phyloP scores from a whole-genome alignment of 2,888 invertebrate genomes.

The Pherbina coryleti region DNA sequence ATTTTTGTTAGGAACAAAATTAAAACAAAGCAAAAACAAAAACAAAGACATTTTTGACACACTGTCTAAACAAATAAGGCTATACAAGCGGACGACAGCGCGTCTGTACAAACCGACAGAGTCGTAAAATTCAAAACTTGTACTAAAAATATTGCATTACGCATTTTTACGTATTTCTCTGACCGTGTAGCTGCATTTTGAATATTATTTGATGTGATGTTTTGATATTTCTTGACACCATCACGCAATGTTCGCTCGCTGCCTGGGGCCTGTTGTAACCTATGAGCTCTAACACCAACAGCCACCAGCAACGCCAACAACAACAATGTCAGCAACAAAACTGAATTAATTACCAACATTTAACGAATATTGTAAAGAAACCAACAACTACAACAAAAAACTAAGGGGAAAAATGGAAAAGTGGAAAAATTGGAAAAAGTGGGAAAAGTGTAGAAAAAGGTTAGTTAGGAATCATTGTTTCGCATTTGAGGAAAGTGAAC shows the following conservation, averaged over 20 bases:
- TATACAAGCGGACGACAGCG: conserved; percentile 20
- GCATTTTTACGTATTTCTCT: not conserved
- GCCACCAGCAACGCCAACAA: conserved; percentile 37
- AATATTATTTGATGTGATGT: conserved; percentile 70
- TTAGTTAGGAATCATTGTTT: conserved; percentile 16
- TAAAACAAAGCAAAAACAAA: not conserved
- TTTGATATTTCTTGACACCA: conserved; percentile 70
- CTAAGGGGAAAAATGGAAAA: not conserved
- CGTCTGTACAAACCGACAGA: conserved; percentile 16
- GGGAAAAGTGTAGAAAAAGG: conserved; percentile 45
- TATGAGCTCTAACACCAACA: conserved; percentile 34
- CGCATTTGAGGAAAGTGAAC: conserved; percentile 13
- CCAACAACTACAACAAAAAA: conserved; percentile 4
- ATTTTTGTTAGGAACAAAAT: not conserved
- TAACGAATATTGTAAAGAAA: conserved; percentile 51
- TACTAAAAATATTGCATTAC: not conserved
- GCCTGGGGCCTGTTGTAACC: conserved; percentile 46
- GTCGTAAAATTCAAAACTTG: not conserved
- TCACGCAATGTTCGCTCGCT: conserved; percentile 62
- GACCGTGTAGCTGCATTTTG: conserved; percentile 52
- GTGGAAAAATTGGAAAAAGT: not conserved
- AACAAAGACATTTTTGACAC: conserved; percentile 22
- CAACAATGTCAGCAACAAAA: conserved; percentile 50
- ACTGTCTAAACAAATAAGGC: conserved; percentile 32
- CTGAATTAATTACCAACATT: conserved; percentile 67